Evolutionary conservation across 1,140 invertebrate genomes (phyloP).

Genomic region (roundworm (Caenorhabditis elegans)): WBcel235 BX284606.5:13567501-13568000

Average conservation of each 20-base stretch:
- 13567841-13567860: neutral
- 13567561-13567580: slow-evolving; percentile 33
- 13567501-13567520: neutral
- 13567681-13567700: neutral
- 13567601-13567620: slow-evolving; percentile 34
- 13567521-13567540: slow-evolving; percentile 10
- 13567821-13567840: slow-evolving; percentile 45
- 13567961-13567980: too few species aligned
- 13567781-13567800: slow-evolving; percentile 40
- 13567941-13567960: too few species aligned
- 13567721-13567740: slow-evolving; percentile 41
- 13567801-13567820: slow-evolving; percentile 38
- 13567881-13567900: too few species aligned
- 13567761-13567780: slow-evolving; percentile 40
- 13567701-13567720: slow-evolving; percentile 39
- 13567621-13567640: slow-evolving; percentile 35
- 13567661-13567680: slow-evolving; percentile 23
- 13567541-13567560: slow-evolving; percentile 43
- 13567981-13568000: too few species aligned
- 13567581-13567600: slow-evolving; percentile 29
- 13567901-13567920: too few species aligned
- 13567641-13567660: slow-evolving; percentile 38
- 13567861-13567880: too few species aligned
- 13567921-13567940: too few species aligned
- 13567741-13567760: slow-evolving; percentile 38